Conservation (phyloP, 2,797 vertebrate genomes). For the Threskiornis aethiopicus region DNA sequence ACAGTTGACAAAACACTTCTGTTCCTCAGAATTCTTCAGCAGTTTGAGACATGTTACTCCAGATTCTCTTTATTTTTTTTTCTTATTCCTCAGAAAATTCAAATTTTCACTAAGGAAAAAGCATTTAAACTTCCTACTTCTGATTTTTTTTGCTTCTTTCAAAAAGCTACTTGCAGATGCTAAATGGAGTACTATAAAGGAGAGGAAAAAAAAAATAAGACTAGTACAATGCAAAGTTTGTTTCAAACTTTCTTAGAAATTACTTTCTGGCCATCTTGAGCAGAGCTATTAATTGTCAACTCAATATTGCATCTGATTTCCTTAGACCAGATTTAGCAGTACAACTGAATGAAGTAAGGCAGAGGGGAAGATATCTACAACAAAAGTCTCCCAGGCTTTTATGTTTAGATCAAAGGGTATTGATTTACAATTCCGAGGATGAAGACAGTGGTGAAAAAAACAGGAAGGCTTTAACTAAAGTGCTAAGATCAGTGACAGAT, state of each 20-base stretch:
- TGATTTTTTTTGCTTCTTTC: neutral
- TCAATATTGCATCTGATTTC: neutral
- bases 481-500: neutral
- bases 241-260: neutral
- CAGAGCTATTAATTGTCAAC: neutral
- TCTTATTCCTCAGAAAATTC: neutral
- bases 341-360: neutral
- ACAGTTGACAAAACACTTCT: neutral
- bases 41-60: neutral
- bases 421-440: constrained; percentile 25
- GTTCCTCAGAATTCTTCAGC: neutral
- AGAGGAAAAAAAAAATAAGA: neutral
- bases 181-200: neutral
- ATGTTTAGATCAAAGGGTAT: constrained; percentile 30
- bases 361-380: neutral
- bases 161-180: neutral
- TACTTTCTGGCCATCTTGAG: neutral
- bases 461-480: neutral
- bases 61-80: neutral
- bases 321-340: neutral
- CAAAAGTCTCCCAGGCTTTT: constrained; percentile 26
- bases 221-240: neutral
- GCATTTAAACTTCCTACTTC: neutral
- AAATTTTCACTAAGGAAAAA: neutral
- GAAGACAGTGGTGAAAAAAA: neutral